Conservation (phyloP, 2,888 invertebrate species). For the Strigamia transsilvanica region DNA sequence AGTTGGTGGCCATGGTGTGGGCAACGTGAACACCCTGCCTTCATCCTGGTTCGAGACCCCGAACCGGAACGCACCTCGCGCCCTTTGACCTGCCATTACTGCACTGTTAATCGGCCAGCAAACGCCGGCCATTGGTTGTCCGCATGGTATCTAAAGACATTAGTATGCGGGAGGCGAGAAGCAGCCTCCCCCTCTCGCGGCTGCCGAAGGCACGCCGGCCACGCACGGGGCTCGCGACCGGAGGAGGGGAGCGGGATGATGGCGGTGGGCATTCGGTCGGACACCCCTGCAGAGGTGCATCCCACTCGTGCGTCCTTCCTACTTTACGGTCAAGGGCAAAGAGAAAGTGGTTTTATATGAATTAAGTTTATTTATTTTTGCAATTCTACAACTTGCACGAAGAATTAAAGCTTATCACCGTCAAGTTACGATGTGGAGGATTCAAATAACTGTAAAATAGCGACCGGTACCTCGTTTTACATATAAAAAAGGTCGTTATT, state of each 20-base stretch:
- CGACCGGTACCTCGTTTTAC: too few species aligned
- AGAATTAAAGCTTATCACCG: not conserved
- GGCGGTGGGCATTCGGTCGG: constrained; percentile 27
- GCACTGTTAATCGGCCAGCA: constrained; percentile 46
- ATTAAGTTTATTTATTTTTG: not conserved
- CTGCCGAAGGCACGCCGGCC: constrained; percentile 35
- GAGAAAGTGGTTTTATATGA: constrained; percentile 18
- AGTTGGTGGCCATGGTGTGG: constrained; percentile 19
- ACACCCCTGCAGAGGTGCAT: constrained; percentile 27
- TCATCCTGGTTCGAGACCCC: constrained; percentile 53
- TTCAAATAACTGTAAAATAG: too few species aligned
- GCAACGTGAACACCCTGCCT: constrained; percentile 50
- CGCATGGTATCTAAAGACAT: not conserved
- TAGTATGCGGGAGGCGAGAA: constrained; percentile 50
- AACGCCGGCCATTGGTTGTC: constrained; percentile 51
- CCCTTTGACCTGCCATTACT: constrained; percentile 51
- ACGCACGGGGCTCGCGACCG: constrained; percentile 34
- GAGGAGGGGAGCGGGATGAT: constrained; percentile 16
- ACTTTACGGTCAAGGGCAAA: constrained; percentile 22
- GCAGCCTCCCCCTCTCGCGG: constrained; percentile 24
- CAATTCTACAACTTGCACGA: not conserved
- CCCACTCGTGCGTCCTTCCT: constrained; percentile 3
- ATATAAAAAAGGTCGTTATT: too few species aligned
- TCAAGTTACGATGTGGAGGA: not conserved
- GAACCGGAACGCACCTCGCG: constrained; percentile 51